A percentile compares a stretch with the other conserved stretches of the same genome.
Evolutionary conservation across 2,113 vertebrate genomes (phyloP).

Genomic region (Phodopus roborovskii): DNA sequence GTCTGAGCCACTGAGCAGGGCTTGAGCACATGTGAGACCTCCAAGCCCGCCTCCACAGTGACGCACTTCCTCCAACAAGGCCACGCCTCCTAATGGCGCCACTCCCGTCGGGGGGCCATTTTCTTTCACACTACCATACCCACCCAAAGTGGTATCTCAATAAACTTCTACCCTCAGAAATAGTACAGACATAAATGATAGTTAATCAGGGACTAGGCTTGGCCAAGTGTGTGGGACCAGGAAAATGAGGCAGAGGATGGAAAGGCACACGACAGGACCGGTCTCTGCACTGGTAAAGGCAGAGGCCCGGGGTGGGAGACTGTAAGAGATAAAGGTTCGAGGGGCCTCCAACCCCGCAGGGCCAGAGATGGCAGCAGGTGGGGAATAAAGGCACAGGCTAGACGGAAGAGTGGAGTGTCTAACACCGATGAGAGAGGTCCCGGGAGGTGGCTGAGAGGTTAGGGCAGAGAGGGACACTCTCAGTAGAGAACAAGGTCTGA

Average conservation of each 20-base stretch:
- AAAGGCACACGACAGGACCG: background rate
- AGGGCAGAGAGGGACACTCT: background rate
- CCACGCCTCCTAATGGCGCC: background rate
- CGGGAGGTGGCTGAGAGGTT: rapidly evolving
- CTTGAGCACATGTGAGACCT: background rate
- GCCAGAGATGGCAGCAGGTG: background rate
- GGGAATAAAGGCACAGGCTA: background rate
- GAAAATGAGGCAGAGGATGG: background rate
- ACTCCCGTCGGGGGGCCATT: background rate
- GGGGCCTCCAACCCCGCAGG: rapidly evolving
- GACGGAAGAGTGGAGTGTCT: rapidly evolving
- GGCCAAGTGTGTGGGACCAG: background rate
- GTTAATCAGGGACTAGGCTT: background rate
- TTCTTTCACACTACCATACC: background rate
- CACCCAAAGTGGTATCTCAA: background rate
- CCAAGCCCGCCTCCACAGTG: background rate
- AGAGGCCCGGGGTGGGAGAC: rapidly evolving
- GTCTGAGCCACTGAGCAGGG: background rate
- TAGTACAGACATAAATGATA: rapidly evolving
- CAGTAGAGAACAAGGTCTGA: background rate
- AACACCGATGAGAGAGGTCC: background rate
- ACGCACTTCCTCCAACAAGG: background rate
- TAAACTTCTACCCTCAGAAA: background rate
- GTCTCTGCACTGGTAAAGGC: background rate
- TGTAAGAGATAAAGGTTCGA: background rate